Percentiles rank a stretch among this genome's conserved stretches.
Evolutionary conservation across 2,113 vertebrate genomes (phyloP).

Genomic region (Clarias batrachus): DNA sequence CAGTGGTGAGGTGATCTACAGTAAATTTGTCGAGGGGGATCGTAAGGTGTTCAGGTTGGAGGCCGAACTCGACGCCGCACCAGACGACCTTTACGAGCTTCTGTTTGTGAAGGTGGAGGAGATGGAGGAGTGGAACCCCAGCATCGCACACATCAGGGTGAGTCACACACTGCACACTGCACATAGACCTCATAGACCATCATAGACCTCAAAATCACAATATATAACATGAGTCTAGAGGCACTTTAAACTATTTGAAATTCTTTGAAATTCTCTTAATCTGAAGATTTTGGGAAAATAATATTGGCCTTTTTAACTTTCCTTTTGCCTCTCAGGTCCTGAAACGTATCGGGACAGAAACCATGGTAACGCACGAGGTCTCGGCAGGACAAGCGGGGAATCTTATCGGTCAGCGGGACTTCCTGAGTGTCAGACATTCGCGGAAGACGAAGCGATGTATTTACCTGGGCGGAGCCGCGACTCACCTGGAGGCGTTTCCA

Average conservation of each 20-base stretch:
- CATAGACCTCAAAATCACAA: not conserved
- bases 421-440: constrained; percentile 75
- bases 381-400: constrained; percentile 69
- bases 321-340: constrained; percentile 67
- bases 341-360: constrained; percentile 65
- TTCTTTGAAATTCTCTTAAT: no score
- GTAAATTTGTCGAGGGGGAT: constrained; percentile 64
- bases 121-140: constrained; percentile 79
- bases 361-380: constrained; percentile 76
- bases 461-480: constrained; percentile 73
- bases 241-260: no score
- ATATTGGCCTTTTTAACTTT: not conserved
- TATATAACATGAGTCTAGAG: not conserved
- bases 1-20: constrained; percentile 65
- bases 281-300: not conserved
- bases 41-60: constrained; percentile 77
- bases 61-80: constrained; percentile 65
- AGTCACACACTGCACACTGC: not conserved
- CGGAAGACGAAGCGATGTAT: constrained; percentile 61
- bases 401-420: constrained; percentile 79
- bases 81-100: constrained; percentile 67
- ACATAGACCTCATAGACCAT: no score
- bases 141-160: constrained; percentile 71
- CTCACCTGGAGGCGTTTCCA: constrained; percentile 64
- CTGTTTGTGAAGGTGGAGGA: constrained; percentile 75